Conservation (phyloP, 2,113 vertebrate species). For the Phyllopteryx taeniolatus region DNA sequence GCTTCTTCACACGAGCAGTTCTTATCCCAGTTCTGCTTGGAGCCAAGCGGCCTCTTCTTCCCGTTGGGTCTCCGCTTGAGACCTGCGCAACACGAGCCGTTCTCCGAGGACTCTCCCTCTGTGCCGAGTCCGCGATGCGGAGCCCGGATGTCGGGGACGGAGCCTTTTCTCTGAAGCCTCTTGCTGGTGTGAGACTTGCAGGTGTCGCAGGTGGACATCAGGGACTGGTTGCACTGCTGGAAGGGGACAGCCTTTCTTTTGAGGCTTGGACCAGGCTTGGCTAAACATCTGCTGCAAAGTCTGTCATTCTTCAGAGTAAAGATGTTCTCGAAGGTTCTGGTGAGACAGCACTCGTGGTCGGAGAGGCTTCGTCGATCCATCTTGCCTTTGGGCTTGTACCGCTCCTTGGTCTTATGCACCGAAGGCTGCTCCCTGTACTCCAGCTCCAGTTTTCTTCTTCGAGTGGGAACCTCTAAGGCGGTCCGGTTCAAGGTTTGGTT, state of each 20-base stretch:
- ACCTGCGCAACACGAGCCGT: slow-evolving; percentile 9
- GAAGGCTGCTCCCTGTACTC: slow-evolving; percentile 30
- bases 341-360: slow-evolving; percentile 48
- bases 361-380: slow-evolving; percentile 47
- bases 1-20: slow-evolving; percentile 40
- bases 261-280: slow-evolving; percentile 19
- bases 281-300: slow-evolving; percentile 62
- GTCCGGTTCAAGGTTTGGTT: neutral
- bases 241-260: slow-evolving; percentile 45
- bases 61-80: slow-evolving; percentile 11
- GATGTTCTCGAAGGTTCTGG: slow-evolving; percentile 16
- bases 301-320: slow-evolving; percentile 26
- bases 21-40: slow-evolving; percentile 49
- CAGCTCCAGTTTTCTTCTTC: slow-evolving; percentile 27
- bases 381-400: slow-evolving; percentile 42
- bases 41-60: slow-evolving; percentile 25
- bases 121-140: slow-evolving; percentile 26
- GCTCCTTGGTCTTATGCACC: slow-evolving; percentile 27
- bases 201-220: slow-evolving; percentile 39
- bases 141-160: neutral
- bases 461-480: slow-evolving; percentile 2
- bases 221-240: slow-evolving; percentile 36
- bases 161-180: slow-evolving; percentile 9
- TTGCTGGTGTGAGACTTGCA: slow-evolving; percentile 51
- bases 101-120: slow-evolving; percentile 58